phyloP scores from a whole-genome alignment of 2,797 vertebrate genomes.

The Acrocephalus scirpaceus region DNA sequence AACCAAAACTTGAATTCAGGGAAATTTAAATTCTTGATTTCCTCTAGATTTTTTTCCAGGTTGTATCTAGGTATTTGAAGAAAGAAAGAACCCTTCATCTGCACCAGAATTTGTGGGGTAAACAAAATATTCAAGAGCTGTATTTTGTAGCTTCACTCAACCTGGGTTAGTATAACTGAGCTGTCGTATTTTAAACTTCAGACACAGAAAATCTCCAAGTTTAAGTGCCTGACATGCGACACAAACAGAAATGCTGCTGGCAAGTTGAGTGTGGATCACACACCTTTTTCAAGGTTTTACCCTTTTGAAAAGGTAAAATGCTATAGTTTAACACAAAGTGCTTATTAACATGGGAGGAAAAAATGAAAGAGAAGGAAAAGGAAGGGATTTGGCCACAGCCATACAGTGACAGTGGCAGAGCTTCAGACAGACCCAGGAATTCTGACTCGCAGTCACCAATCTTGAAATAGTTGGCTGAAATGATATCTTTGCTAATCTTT shows the following conservation, averaged over 20 bases:
- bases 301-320: neutral
- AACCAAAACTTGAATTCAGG: neutral
- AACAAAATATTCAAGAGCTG: neutral
- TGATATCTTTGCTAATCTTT: neutral
- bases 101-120: neutral
- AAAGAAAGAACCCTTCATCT: neutral
- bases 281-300: neutral
- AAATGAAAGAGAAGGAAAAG: neutral
- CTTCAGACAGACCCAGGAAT: conserved; percentile 3
- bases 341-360: neutral
- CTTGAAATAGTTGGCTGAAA: neutral
- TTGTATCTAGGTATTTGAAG: neutral
- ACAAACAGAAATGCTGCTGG: neutral
- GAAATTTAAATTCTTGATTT: neutral
- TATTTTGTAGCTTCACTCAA: neutral
- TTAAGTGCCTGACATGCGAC: neutral
- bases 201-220: neutral
- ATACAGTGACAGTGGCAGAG: neutral
- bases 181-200: neutral
- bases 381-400: neutral
- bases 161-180: neutral
- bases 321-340: neutral
- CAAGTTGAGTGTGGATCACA: neutral
- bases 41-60: neutral
- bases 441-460: neutral